Evolutionary conservation across 2,888 invertebrate species (phyloP).

Genomic region (Magallana nippona): DNA sequence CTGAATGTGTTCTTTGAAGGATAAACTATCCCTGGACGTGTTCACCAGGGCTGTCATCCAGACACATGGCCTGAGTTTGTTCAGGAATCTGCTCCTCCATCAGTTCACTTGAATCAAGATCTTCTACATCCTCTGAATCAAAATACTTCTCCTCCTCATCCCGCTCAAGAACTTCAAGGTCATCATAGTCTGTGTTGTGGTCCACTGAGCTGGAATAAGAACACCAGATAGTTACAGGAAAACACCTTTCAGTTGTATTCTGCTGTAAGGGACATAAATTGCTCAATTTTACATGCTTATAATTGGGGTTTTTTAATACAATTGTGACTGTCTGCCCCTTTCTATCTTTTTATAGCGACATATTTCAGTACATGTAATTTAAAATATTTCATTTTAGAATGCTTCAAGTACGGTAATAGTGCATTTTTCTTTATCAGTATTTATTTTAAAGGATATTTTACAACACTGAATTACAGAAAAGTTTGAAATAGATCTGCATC

Average conservation of each 20-base stretch:
- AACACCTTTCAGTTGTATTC: no score
- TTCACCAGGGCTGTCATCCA: neutral
- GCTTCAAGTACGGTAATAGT: no score
- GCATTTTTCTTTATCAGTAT: no score
- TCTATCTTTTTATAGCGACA: no score
- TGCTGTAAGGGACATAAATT: no score
- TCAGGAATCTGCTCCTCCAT: slow-evolving; percentile 8
- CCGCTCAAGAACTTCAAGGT: slow-evolving; percentile 86
- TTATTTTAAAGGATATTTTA: no score
- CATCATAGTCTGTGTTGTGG: slow-evolving; percentile 89
- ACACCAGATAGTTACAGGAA: no score
- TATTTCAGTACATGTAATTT: neutral
- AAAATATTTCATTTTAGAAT: neutral
- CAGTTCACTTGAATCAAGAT: neutral
- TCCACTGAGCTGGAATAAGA: slow-evolving; percentile 85
- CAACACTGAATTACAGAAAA: no score
- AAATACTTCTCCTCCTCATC: slow-evolving; percentile 96
- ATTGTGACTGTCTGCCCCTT: no score
- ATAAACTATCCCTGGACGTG: neutral
- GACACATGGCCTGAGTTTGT: slow-evolving; percentile 13
- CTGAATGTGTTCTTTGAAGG: neutral
- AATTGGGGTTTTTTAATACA: no score
- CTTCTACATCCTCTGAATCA: slow-evolving; percentile 85
- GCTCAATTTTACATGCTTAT: no score
- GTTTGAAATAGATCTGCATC: no score